Evolutionary conservation across 2,113 vertebrate species (phyloP).

Genomic region (Cynopterus brachyotis): DNA sequence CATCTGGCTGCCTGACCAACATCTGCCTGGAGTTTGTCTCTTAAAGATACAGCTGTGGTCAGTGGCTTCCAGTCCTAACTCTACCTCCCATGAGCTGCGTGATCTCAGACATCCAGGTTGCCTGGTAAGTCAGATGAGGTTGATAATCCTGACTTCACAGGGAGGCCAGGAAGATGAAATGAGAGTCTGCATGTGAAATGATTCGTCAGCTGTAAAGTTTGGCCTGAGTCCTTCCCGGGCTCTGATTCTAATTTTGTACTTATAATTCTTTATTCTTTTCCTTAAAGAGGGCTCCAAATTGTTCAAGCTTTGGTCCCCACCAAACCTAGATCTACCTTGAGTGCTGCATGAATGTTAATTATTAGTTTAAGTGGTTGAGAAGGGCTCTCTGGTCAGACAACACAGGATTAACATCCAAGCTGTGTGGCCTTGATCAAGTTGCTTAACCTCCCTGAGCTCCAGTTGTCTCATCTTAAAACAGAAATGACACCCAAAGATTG

Average conservation of each 20-base stretch:
- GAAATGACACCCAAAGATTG: background rate
- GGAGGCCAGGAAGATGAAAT: background rate
- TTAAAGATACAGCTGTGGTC: conserved; percentile 53
- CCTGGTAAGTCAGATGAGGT: background rate
- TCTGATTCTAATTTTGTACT: background rate
- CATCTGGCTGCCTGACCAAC: conserved; percentile 40
- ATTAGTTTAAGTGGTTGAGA: background rate
- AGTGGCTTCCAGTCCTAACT: background rate
- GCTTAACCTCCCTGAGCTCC: background rate
- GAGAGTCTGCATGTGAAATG: background rate
- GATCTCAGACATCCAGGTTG: background rate
- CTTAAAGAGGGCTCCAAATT: background rate
- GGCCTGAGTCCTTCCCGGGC: background rate
- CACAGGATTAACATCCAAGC: background rate
- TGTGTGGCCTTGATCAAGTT: background rate
- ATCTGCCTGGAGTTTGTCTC: conserved; percentile 52
- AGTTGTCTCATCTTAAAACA: background rate
- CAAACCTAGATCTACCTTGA: background rate
- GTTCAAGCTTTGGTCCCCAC: background rate
- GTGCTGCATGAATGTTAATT: background rate
- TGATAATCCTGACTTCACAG: background rate
- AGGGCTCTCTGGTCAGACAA: background rate
- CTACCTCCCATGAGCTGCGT: background rate
- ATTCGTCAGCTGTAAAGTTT: background rate
- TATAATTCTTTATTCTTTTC: background rate